Evolutionary conservation across 2,113 vertebrate species (phyloP).

Genomic region (Zosterops lateralis): DNA sequence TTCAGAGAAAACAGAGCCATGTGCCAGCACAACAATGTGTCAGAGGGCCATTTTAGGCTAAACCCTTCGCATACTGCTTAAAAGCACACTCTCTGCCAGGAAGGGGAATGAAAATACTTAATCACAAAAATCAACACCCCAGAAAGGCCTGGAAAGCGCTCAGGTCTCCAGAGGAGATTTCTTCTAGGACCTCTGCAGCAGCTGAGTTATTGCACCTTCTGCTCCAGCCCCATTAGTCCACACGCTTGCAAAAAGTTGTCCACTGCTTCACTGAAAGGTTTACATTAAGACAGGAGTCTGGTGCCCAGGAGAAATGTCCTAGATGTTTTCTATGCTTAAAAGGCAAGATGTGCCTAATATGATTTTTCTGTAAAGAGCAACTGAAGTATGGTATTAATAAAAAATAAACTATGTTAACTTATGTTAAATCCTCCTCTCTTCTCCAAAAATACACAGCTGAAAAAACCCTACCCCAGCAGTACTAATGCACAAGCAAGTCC

Average conservation of each 20-base stretch:
- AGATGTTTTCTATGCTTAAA: slow-evolving; percentile 39
- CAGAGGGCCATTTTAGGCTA: neutral
- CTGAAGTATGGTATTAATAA: slow-evolving; percentile 61
- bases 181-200: neutral
- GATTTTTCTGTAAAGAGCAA: slow-evolving; percentile 54
- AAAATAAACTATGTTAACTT: slow-evolving; percentile 66
- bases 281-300: slow-evolving; percentile 29
- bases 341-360: slow-evolving; percentile 21
- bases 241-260: neutral
- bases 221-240: neutral
- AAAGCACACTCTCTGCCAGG: neutral
- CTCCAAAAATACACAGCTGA: slow-evolving; percentile 47
- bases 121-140: neutral
- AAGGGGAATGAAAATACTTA: slow-evolving; percentile 11
- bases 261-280: slow-evolving; percentile 21
- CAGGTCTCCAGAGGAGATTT: neutral
- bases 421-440: slow-evolving; percentile 51
- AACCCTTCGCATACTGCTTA: neutral
- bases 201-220: slow-evolving; percentile 7
- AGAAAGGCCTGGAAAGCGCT: neutral
- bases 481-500: slow-evolving; percentile 51
- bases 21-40: neutral
- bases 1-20: neutral
- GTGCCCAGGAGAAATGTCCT: slow-evolving; percentile 48
- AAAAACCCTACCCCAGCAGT: slow-evolving; percentile 24